A percentile compares a stretch with the other conserved stretches of the same genome.
phyloP scores from a whole-genome alignment of 2,113 vertebrate species.

The Murina feae region DNA sequence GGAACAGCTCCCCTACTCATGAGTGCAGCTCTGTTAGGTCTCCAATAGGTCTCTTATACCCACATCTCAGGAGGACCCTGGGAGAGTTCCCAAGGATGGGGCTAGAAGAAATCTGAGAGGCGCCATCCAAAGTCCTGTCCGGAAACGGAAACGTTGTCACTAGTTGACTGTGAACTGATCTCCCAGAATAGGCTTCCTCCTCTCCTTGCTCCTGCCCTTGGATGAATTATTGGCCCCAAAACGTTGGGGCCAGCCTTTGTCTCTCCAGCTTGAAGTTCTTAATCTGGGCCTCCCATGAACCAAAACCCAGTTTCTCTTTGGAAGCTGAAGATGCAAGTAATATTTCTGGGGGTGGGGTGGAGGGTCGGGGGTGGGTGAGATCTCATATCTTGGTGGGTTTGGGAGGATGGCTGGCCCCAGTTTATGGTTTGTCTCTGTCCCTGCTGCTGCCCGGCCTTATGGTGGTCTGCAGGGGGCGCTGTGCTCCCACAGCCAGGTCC shows the following conservation, averaged over 20 bases:
- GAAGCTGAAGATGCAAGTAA: neutral
- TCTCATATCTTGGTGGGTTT: neutral
- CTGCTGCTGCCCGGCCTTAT: neutral
- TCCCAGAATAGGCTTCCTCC: neutral
- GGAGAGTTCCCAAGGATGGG: neutral
- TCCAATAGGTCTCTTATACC: neutral
- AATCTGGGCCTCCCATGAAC: neutral
- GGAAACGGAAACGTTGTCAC: neutral
- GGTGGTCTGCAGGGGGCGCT: slow-evolving; percentile 34
- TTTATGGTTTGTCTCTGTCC: neutral
- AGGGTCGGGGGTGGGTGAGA: too few relatives aligned
- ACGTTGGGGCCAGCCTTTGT: neutral
- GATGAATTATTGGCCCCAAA: neutral
- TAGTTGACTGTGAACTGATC: neutral
- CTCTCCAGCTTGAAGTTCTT: neutral
- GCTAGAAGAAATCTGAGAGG: neutral
- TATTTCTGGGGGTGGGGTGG: neutral
- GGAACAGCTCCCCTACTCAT: neutral
- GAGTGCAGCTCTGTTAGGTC: neutral
- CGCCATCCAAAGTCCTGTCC: neutral
- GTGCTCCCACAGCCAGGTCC: neutral
- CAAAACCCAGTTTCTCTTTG: slow-evolving; percentile 13
- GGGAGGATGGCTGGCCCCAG: neutral
- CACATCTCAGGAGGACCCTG: neutral
- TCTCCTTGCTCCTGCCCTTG: neutral